A percentile compares a stretch with the other conserved stretches of the same genome.
Conservation (phyloP, 2,888 invertebrate genomes). For the Eupeodes latifasciatus region DNA sequence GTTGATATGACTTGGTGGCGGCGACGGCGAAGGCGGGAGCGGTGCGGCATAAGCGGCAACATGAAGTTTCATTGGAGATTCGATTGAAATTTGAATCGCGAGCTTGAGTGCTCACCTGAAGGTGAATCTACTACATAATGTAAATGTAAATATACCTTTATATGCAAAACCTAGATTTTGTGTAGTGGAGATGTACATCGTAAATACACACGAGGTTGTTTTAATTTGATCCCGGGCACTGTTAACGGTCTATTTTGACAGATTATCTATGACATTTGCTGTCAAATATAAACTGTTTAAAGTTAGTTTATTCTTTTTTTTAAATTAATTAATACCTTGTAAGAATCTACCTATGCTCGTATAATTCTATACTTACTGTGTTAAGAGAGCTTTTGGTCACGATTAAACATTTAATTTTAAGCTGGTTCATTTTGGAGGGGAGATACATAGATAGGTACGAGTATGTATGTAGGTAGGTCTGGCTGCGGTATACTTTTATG, state of each 20-base stretch:
- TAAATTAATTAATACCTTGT: neutral
- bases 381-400: constrained; percentile 36
- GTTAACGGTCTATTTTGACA: constrained; percentile 40
- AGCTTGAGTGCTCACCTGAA: constrained; percentile 53
- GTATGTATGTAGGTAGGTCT: neutral
- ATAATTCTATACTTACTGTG: neutral
- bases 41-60: too few species aligned
- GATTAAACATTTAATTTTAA: constrained; percentile 56
- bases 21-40: too few species aligned
- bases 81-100: constrained; percentile 71
- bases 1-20: constrained; percentile 40
- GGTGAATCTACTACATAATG: constrained; percentile 47
- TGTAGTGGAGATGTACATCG: neutral
- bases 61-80: constrained; percentile 57
- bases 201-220: constrained; percentile 25
- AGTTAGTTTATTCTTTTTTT: neutral
- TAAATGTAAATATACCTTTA: constrained; percentile 7
- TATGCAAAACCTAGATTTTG: neutral
- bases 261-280: constrained; percentile 54
- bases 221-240: constrained; percentile 35
- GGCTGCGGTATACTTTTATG: too few species aligned
- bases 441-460: neutral
- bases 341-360: neutral
- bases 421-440: constrained; percentile 5
- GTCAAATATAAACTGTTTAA: constrained; percentile 55